Percentiles rank a stretch among this genome's conserved stretches.
Conservation (phyloP, 2,113 vertebrate genomes). For the Cardinalis cardinalis region DNA sequence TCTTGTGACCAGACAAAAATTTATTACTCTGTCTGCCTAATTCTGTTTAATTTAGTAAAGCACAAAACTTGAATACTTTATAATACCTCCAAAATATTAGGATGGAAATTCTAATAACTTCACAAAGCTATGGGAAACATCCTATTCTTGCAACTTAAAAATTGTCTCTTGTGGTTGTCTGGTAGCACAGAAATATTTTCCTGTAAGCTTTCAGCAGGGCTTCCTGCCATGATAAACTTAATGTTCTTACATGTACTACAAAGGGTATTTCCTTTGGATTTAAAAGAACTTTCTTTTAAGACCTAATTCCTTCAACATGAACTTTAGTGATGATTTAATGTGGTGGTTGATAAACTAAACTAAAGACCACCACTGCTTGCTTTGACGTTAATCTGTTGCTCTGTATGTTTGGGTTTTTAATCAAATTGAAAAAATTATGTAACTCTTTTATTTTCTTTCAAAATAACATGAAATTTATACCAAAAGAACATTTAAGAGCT, state of each 20-base stretch:
- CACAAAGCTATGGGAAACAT: not conserved
- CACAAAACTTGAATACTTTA: not conserved
- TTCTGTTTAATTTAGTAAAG: not conserved
- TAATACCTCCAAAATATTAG: not conserved
- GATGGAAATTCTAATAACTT: not conserved
- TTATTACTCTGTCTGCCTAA: not conserved
- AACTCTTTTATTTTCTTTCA: not conserved
- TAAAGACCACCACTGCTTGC: not conserved
- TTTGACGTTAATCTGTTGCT: not conserved
- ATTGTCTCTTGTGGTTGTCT: conserved; percentile 55
- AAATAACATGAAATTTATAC: not conserved
- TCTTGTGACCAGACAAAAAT: not conserved
- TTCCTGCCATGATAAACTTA: conserved; percentile 37
- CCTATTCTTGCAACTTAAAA: conserved; percentile 19
- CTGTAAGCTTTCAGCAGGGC: not conserved
- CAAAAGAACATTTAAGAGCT: not conserved
- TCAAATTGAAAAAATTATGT: not conserved
- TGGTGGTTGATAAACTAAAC: not conserved
- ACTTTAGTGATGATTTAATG: not conserved
- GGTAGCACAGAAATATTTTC: conserved; percentile 35
- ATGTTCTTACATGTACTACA: conserved; percentile 7
- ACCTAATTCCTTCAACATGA: not conserved
- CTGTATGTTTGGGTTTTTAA: not conserved
- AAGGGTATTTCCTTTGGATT: conserved; percentile 43
- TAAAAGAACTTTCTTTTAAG: conserved; percentile 8